These are phyloP conservation scores for Arizona elegans DNA, from an alignment of 2,113 vertebrate genomes.

Conservation along the genomic window DNA sequence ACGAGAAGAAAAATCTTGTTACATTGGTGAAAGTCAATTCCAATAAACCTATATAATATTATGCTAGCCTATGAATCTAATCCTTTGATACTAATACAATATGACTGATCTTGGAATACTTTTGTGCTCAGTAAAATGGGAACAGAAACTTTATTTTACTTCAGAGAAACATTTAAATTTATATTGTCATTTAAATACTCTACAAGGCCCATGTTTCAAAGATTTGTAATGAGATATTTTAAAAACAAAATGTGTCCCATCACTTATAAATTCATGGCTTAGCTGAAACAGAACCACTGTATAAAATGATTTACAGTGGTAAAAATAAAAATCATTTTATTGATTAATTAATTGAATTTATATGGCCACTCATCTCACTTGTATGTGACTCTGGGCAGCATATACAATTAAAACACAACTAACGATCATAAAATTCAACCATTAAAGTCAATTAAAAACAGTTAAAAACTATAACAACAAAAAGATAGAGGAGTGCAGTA, in stretches of 20 bases:
- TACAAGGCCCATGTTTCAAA: background rate
- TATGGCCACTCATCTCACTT: background rate
- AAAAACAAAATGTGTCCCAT: background rate
- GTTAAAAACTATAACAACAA: background rate
- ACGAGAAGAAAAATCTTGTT: background rate
- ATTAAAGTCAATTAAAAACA: background rate
- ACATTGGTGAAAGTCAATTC: background rate
- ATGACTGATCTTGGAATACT: background rate
- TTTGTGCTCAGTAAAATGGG: background rate
- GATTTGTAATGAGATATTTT: background rate
- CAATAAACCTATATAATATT: background rate
- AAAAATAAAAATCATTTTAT: background rate
- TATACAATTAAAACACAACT: background rate
- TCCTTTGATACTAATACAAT: background rate
- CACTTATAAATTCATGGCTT: background rate
- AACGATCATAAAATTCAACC: background rate
- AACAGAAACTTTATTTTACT: background rate
- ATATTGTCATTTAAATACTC: background rate
- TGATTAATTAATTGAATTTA: background rate
- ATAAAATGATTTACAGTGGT: too few species aligned
- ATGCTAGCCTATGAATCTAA: background rate
- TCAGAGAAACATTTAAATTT: background rate
- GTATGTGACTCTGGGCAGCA: background rate
- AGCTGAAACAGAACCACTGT: background rate
- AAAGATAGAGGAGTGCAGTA: background rate